Evolutionary conservation across 2,797 vertebrate genomes (phyloP).

Genomic region (Octomys mimax): DNA sequence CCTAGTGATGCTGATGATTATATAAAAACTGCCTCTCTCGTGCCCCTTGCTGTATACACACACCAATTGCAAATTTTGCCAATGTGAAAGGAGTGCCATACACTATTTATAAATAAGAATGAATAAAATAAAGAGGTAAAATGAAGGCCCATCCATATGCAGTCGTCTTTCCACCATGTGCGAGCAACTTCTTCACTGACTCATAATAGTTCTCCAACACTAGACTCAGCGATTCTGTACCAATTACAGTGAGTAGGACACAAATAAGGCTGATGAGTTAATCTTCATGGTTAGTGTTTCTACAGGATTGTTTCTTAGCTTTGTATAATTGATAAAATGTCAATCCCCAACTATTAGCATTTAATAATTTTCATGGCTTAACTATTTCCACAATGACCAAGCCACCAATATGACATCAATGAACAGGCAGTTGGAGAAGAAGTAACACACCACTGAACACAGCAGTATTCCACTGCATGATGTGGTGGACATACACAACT

Average conservation of each 20-base stretch:
- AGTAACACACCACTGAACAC: neutral
- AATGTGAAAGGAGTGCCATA: neutral
- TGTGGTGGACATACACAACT: neutral
- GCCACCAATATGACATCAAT: neutral
- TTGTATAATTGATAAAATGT: neutral
- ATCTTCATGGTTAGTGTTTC: neutral
- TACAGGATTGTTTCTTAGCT: neutral
- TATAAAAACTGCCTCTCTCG: neutral
- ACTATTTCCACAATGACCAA: neutral
- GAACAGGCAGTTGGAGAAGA: neutral
- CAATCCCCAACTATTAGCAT: neutral
- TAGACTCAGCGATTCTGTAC: conserved; percentile 1
- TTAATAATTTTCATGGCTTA: conserved; percentile 12
- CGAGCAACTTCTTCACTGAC: neutral
- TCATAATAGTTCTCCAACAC: neutral
- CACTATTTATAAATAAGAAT: neutral
- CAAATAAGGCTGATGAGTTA: neutral
- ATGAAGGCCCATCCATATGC: neutral
- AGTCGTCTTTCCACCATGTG: neutral
- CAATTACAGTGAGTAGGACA: neutral
- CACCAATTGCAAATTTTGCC: neutral
- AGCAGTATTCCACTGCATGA: neutral
- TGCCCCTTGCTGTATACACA: neutral
- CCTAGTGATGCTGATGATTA: neutral
- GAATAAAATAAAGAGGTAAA: neutral